phyloP scores from a whole-genome alignment of 2,888 invertebrate species.

The Amphipyra tragopoginis region DNA sequence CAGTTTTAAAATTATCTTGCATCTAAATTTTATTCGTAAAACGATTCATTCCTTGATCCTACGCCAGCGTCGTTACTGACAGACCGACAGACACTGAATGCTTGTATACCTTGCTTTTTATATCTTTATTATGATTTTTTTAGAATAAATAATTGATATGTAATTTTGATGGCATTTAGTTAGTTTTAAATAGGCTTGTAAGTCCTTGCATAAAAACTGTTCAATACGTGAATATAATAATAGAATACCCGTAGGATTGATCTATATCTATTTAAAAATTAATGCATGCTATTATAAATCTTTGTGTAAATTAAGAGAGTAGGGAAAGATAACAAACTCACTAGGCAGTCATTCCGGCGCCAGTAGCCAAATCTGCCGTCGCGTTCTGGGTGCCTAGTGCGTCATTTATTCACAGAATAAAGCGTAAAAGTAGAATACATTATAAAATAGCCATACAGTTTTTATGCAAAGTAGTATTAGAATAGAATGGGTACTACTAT shows the following conservation, averaged over 20 bases:
- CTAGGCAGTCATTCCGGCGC: neutral
- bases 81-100: conserved; percentile 26
- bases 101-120: conserved; percentile 22
- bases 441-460: conserved; percentile 31
- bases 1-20: neutral
- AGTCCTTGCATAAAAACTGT: conserved; percentile 56
- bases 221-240: neutral
- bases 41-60: conserved; percentile 31
- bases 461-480: conserved; percentile 54
- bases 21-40: too few species aligned
- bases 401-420: neutral
- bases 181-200: conserved; percentile 26
- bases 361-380: neutral
- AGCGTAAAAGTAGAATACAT: neutral
- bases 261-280: neutral
- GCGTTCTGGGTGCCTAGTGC: conserved; percentile 10
- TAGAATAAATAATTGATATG: conserved; percentile 32
- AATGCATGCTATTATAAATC: neutral
- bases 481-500: conserved; percentile 47
- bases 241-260: conserved; percentile 11
- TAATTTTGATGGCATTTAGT: conserved; percentile 47
- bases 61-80: conserved; percentile 30
- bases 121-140: conserved; percentile 26
- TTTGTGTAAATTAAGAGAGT: too few species aligned
- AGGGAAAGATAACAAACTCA: too few species aligned